These are phyloP conservation scores for Hephaestus fuliginosus DNA, from an alignment of 2,797 vertebrate species.

Conservation along the genomic window DNA sequence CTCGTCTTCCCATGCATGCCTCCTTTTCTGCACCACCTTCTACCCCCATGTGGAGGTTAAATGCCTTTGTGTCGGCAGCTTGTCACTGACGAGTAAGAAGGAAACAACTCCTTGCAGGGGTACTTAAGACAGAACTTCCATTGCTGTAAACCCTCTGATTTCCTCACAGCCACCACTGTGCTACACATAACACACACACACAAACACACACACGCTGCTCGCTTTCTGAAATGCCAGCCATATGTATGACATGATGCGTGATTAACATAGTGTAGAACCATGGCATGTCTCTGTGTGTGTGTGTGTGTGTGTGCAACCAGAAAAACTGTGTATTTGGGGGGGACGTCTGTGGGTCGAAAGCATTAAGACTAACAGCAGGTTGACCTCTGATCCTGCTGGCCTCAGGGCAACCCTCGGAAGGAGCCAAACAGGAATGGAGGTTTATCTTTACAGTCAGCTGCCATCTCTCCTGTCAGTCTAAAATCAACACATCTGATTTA, in stretches of 20 bases:
- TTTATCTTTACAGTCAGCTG: slow-evolving; percentile 79
- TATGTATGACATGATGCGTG: slow-evolving; percentile 28
- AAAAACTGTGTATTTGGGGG: slow-evolving; percentile 13
- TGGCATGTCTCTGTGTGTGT: background rate
- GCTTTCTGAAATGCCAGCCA: slow-evolving; percentile 18
- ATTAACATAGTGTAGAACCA: slow-evolving; percentile 17
- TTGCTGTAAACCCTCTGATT: slow-evolving; percentile 42
- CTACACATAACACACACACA: slow-evolving; percentile 1
- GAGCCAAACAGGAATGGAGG: slow-evolving; percentile 64
- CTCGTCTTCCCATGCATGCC: slow-evolving; percentile 35
- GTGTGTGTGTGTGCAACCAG: slow-evolving; percentile 24
- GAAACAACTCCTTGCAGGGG: slow-evolving; percentile 57
- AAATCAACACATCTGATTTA: slow-evolving; percentile 74
- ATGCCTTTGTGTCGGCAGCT: slow-evolving; percentile 66
- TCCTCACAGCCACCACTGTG: slow-evolving; percentile 19
- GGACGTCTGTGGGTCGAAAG: slow-evolving; percentile 45
- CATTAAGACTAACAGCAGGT: slow-evolving; percentile 54
- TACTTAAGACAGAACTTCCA: slow-evolving; percentile 36
- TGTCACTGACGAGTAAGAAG: slow-evolving; percentile 64
- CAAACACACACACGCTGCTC: slow-evolving; percentile 10
- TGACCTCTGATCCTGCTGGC: slow-evolving; percentile 71
- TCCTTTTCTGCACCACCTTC: slow-evolving; percentile 45
- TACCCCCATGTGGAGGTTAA: slow-evolving; percentile 59
- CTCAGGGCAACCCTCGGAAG: slow-evolving; percentile 49
- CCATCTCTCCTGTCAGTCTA: slow-evolving; percentile 61